A percentile compares a stretch with the other conserved stretches of the same genome.
These are phyloP conservation scores for Cricetomys ansorgei DNA, from an alignment of 2,113 vertebrate genomes.

Conservation along the genomic window DNA sequence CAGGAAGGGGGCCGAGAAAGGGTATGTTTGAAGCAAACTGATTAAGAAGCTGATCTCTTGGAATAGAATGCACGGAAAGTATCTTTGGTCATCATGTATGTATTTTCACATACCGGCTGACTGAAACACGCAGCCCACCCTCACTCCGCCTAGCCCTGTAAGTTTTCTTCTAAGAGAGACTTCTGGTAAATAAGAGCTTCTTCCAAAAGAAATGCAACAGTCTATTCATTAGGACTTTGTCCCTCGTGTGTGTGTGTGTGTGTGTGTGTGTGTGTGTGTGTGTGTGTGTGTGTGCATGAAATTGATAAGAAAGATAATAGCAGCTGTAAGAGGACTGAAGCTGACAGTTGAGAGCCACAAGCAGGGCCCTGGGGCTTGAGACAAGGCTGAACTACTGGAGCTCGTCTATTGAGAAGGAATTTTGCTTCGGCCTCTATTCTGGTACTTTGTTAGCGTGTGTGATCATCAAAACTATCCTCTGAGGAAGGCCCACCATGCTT, in stretches of 20 bases:
- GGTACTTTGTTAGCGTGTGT: neutral
- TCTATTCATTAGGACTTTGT: neutral
- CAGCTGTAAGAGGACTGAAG: neutral
- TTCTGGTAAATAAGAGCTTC: neutral
- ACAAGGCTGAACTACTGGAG: neutral
- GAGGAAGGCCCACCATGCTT: fast-evolving
- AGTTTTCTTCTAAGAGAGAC: constrained; percentile 31
- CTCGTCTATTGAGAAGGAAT: neutral
- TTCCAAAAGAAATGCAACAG: neutral
- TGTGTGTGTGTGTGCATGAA: neutral
- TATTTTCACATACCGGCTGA: constrained; percentile 25
- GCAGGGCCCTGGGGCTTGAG: neutral
- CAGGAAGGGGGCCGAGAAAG: constrained; percentile 70
- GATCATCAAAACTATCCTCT: neutral
- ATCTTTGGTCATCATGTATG: constrained; percentile 65
- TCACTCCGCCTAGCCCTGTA: neutral
- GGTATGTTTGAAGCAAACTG: constrained; percentile 80
- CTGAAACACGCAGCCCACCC: neutral
- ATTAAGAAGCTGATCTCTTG: constrained; percentile 83
- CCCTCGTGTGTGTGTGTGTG: no score
- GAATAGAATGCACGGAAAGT: constrained; percentile 67
- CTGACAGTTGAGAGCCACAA: neutral
- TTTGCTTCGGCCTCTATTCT: neutral
- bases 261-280: no score
- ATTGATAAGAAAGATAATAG: neutral